phyloP scores from a whole-genome alignment of 2,797 vertebrate species.

The Sebastes jordani region DNA sequence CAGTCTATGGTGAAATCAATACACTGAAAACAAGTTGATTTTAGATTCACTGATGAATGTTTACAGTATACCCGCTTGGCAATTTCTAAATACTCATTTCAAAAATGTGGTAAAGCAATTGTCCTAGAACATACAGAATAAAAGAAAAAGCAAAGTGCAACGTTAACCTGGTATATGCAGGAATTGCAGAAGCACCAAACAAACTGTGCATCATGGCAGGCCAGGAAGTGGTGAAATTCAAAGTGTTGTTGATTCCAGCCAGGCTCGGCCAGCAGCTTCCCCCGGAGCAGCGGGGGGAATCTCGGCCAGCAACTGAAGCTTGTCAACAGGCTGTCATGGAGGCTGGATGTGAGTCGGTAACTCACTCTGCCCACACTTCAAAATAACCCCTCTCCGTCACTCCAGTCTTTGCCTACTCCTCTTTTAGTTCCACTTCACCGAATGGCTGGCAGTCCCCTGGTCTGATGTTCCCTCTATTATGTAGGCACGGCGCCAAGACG shows the following conservation, averaged over 20 bases:
- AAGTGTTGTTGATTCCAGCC: conserved; percentile 35
- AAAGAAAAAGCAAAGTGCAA: not conserved
- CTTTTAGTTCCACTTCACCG: conserved; percentile 54
- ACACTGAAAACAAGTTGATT: not conserved
- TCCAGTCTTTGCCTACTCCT: conserved; percentile 35
- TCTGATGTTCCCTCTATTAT: conserved; percentile 65
- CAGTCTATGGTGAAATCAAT: no score
- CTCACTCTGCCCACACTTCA: conserved; percentile 50
- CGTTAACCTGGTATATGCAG: not conserved
- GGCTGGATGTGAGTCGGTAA: conserved; percentile 50
- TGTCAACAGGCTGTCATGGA: conserved; percentile 76
- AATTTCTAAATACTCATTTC: not conserved
- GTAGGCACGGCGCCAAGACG: conserved; percentile 46
- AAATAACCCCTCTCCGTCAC: conserved; percentile 41
- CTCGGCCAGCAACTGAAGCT: conserved; percentile 66
- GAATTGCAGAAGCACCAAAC: not conserved
- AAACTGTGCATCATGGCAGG: not conserved
- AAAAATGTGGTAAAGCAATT: not conserved
- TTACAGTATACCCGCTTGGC: not conserved
- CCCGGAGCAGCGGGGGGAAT: conserved; percentile 46
- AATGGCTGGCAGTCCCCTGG: conserved; percentile 43
- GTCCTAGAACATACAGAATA: not conserved
- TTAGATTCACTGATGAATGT: not conserved
- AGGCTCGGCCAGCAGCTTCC: conserved; percentile 34
- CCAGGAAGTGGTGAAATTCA: conserved; percentile 28